Evolutionary conservation across 2,888 invertebrate genomes (phyloP).

Genomic region (Empis stercorea): DNA sequence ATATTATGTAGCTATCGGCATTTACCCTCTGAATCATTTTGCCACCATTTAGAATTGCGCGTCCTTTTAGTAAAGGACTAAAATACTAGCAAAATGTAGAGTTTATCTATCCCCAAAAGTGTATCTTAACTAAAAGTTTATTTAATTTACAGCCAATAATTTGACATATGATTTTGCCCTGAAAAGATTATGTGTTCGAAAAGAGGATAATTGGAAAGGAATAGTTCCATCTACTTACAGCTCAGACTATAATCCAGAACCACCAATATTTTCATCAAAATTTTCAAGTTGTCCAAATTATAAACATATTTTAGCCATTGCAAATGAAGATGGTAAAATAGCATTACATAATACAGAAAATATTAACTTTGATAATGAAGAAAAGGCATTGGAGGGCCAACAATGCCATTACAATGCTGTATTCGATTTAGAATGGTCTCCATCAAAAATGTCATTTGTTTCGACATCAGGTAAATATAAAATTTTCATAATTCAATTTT

Average conservation of each 20-base stretch:
- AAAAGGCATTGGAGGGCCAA: slow-evolving; percentile 38
- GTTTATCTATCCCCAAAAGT: too few relatives aligned
- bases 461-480: slow-evolving; percentile 55
- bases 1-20: too few relatives aligned
- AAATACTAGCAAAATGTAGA: too few relatives aligned
- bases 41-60: too few relatives aligned
- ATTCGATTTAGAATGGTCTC: slow-evolving; percentile 81
- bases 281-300: slow-evolving; percentile 54
- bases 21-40: too few relatives aligned
- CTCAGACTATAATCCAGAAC: slow-evolving; percentile 46
- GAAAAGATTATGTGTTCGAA: slow-evolving; percentile 47
- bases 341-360: slow-evolving; percentile 40
- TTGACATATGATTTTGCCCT: slow-evolving; percentile 51
- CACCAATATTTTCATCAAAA: slow-evolving; percentile 69
- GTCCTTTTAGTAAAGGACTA: too few relatives aligned
- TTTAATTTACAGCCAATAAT: slow-evolving; percentile 39
- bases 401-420: slow-evolving; percentile 75
- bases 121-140: too few relatives aligned
- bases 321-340: slow-evolving; percentile 71
- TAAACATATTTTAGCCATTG: slow-evolving; percentile 63
- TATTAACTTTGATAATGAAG: slow-evolving; percentile 28
- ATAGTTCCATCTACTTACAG: slow-evolving; percentile 40
- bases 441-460: slow-evolving; percentile 58
- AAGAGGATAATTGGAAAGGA: slow-evolving; percentile 52
- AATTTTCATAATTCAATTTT: background rate